Evolutionary conservation across 2,888 invertebrate genomes (phyloP).

Genomic region (Apantesis nais): DNA sequence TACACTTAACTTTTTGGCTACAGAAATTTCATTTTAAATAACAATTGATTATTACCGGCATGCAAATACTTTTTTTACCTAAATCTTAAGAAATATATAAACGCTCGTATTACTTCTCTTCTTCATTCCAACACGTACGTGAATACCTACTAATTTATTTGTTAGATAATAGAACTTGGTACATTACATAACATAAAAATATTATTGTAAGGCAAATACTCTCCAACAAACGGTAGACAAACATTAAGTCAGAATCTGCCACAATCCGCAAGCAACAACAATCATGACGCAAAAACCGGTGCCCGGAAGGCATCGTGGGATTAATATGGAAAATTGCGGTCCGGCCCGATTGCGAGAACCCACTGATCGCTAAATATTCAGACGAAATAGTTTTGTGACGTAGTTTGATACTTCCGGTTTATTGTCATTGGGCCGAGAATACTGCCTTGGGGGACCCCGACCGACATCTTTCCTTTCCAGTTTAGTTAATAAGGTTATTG

Average conservation of each 20-base stretch:
- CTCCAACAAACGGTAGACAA: slow-evolving; percentile 6
- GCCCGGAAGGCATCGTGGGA: slow-evolving; percentile 30
- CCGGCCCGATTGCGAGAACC: slow-evolving; percentile 16
- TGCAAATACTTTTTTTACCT: too few relatives aligned
- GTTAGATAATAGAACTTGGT: background rate
- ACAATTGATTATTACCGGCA: too few relatives aligned
- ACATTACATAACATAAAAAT: background rate
- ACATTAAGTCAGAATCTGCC: slow-evolving; percentile 11
- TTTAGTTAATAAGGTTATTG: slow-evolving; percentile 15
- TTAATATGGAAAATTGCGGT: slow-evolving; percentile 36
- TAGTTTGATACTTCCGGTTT: slow-evolving; percentile 18
- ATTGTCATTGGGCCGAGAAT: slow-evolving; percentile 12
- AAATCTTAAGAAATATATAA: background rate
- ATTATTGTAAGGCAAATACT: background rate
- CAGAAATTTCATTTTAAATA: too few relatives aligned
- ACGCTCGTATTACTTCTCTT: background rate
- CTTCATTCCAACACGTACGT: background rate
- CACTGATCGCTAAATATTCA: slow-evolving; percentile 21
- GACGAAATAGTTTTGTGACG: slow-evolving; percentile 20
- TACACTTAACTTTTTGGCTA: too few relatives aligned
- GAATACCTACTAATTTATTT: background rate
- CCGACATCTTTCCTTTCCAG: slow-evolving; percentile 6
- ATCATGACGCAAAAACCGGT: slow-evolving; percentile 32
- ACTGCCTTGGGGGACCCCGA: slow-evolving; percentile 12
- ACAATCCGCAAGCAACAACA: slow-evolving; percentile 19